These are phyloP conservation scores for Cossypha dichroa DNA, from an alignment of 2,797 vertebrate genomes.

Conservation along the genomic window DNA sequence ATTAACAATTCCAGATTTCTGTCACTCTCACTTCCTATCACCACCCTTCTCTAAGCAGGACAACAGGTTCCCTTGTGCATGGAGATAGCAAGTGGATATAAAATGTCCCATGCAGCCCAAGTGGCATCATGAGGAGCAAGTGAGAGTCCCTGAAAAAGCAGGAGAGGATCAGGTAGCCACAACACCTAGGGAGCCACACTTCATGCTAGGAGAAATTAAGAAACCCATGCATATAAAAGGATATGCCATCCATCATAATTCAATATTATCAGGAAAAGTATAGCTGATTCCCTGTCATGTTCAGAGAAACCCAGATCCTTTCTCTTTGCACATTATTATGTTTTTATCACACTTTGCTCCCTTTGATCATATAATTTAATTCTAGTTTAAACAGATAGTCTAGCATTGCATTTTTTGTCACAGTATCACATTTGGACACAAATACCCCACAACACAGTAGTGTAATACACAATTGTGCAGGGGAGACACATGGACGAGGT, in stretches of 20 bases:
- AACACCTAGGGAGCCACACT: background rate
- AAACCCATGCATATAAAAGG: background rate
- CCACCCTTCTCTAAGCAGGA: background rate
- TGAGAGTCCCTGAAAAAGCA: background rate
- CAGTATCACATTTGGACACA: background rate
- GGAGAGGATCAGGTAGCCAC: background rate
- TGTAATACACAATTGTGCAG: background rate
- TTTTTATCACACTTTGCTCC: background rate
- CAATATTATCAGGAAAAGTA: background rate
- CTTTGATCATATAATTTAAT: background rate
- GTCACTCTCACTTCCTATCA: background rate
- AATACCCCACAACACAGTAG: background rate
- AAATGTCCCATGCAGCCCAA: background rate
- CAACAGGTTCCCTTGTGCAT: background rate
- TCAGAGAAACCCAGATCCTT: background rate
- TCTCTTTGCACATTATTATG: background rate
- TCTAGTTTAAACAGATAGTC: background rate
- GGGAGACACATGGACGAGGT: fast-evolving
- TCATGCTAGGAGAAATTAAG: background rate
- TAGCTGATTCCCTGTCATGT: background rate
- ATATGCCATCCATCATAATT: background rate
- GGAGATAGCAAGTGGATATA: background rate
- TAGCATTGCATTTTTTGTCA: background rate
- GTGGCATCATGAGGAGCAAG: background rate
- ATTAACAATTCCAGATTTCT: background rate